Conservation (phyloP, 2,888 invertebrate genomes). For the Zygothrica quintamaculata region DNA sequence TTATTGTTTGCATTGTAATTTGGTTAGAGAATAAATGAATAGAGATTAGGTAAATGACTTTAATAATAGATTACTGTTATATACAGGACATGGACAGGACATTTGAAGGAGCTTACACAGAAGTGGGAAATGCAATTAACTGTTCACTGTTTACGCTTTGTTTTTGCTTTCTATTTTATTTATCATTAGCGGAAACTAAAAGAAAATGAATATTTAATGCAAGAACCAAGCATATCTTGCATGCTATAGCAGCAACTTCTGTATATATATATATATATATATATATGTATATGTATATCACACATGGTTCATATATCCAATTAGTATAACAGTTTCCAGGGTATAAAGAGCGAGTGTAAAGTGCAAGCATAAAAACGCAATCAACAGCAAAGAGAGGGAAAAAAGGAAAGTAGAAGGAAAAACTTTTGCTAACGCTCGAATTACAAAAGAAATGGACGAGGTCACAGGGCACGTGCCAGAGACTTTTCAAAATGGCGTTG, state of each 20-base stretch:
- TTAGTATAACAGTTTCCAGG: constrained; percentile 9
- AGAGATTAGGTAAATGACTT: constrained; percentile 45
- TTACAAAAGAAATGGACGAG: constrained; percentile 53
- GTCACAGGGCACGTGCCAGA: constrained; percentile 55
- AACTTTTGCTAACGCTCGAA: constrained; percentile 24
- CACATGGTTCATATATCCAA: too few relatives aligned
- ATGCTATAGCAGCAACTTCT: too few relatives aligned
- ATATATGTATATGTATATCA: too few relatives aligned
- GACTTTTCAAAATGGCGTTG: constrained; percentile 57
- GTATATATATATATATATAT: too few relatives aligned
- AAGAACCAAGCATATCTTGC: too few relatives aligned
- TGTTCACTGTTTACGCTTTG: not conserved
- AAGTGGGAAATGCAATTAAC: constrained; percentile 5
- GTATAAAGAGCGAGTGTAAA: constrained; percentile 9
- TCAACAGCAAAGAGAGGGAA: constrained; percentile 8
- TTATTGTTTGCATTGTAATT: constrained; percentile 69
- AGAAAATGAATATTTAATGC: not conserved
- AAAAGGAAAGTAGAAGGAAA: constrained; percentile 7
- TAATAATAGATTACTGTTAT: constrained; percentile 43
- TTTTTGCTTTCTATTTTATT: not conserved
- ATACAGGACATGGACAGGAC: constrained; percentile 5
- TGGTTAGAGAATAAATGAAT: constrained; percentile 53
- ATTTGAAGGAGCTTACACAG: constrained; percentile 2
- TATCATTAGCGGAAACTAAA: too few relatives aligned
- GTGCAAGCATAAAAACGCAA: constrained; percentile 41